Conservation (phyloP, 2,113 vertebrate genomes). For the Ursus arctos region DNA sequence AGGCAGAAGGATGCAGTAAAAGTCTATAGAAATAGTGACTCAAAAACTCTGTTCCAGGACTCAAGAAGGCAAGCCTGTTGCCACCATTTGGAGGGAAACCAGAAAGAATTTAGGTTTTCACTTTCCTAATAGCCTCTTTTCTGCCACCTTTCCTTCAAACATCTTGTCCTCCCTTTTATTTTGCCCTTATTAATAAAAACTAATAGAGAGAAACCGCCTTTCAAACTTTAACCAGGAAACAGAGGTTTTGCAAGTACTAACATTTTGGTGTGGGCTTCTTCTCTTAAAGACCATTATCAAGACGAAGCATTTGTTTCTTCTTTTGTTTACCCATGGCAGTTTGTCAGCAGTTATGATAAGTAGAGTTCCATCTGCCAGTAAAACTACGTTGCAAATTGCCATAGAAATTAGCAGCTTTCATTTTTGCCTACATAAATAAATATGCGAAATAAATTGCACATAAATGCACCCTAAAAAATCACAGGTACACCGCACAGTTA, state of each 20-base stretch:
- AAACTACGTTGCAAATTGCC: constrained; percentile 84
- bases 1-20: constrained; percentile 33
- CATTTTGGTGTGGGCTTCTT: constrained; percentile 69
- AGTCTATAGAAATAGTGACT: constrained; percentile 61
- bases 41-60: constrained; percentile 70
- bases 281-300: constrained; percentile 85
- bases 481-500: constrained; percentile 84
- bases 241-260: constrained; percentile 78
- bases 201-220: constrained; percentile 53
- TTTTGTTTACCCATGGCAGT: constrained; percentile 89
- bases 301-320: constrained; percentile 87
- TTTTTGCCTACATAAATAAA: constrained; percentile 84
- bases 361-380: constrained; percentile 89
- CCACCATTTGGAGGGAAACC: constrained; percentile 60
- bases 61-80: constrained; percentile 34
- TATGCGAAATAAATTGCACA: constrained; percentile 82
- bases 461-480: constrained; percentile 78
- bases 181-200: constrained; percentile 66
- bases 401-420: constrained; percentile 86
- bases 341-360: constrained; percentile 90
- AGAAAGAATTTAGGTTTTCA: constrained; percentile 48
- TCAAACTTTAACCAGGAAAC: constrained; percentile 71
- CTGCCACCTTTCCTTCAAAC: constrained; percentile 41
- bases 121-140: constrained; percentile 6
- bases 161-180: constrained; percentile 59